These are phyloP conservation scores for Thaumetopoea pityocampa DNA, from an alignment of 1,140 invertebrate genomes.

Conservation along the genomic window DNA sequence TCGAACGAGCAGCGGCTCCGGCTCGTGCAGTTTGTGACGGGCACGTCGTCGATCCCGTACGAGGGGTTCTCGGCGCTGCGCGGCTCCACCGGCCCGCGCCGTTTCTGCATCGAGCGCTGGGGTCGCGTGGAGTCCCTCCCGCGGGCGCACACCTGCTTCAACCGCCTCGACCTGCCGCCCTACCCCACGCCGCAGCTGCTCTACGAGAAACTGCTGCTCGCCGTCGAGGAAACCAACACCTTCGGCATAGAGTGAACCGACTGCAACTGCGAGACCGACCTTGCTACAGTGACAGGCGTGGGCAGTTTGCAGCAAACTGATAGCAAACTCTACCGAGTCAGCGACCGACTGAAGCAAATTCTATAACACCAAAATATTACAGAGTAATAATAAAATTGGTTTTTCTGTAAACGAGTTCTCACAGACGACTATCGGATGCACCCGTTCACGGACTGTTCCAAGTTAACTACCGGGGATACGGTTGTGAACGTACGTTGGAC, in stretches of 20 bases:
- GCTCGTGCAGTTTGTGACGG: conserved; percentile 96
- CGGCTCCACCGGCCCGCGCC: conserved; percentile 95
- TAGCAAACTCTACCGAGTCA: no score
- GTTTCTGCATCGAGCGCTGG: conserved; percentile 99
- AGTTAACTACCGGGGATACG: no score
- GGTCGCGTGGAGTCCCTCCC: conserved; percentile 95
- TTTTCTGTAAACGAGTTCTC: no score
- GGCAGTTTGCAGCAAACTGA: no score
- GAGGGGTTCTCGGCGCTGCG: conserved; percentile 96
- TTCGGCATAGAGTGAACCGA: conserved; percentile 97
- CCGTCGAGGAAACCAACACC: conserved; percentile 97
- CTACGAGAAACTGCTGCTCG: conserved; percentile 94
- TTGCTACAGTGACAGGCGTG: no score
- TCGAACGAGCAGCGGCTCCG: conserved; percentile 95
- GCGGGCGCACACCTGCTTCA: conserved; percentile 98
- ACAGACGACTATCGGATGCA: no score
- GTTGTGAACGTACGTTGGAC: no score
- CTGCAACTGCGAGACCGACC: no score
- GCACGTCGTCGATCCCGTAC: conserved; percentile 97
- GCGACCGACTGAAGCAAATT: no score
- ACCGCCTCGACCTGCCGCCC: conserved; percentile 95
- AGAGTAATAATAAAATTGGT: no score
- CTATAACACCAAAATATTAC: no score
- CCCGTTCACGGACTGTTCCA: no score
- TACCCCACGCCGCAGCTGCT: conserved; percentile 95